These are phyloP conservation scores for Drepana falcataria DNA, from an alignment of 2,888 invertebrate genomes.

Conservation along the genomic window DNA sequence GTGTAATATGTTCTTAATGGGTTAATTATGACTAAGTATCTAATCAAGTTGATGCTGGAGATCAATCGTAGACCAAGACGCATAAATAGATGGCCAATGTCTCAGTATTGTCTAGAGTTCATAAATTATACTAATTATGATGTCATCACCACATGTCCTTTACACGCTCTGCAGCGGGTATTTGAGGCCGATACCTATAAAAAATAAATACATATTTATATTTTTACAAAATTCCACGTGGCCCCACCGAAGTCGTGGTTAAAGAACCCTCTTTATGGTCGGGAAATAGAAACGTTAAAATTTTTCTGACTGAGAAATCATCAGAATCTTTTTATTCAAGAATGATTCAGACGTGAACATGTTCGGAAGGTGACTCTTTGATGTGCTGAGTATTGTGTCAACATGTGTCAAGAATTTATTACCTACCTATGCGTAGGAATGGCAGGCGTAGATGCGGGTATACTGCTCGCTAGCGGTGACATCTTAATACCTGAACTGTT, in stretches of 20 bases:
- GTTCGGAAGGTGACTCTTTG: too few species aligned
- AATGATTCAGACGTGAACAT: too few species aligned
- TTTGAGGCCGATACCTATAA: slow-evolving; percentile 69
- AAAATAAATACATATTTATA: slow-evolving; percentile 3
- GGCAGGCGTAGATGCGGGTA: slow-evolving; percentile 32
- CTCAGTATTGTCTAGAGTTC: slow-evolving; percentile 12
- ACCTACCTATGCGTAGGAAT: slow-evolving; percentile 60
- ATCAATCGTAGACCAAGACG: slow-evolving; percentile 15
- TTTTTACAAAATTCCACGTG: too few species aligned
- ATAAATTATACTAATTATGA: slow-evolving; percentile 22
- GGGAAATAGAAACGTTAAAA: too few species aligned
- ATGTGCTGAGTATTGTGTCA: too few species aligned
- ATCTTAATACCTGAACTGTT: slow-evolving; percentile 75
- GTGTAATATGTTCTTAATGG: background rate
- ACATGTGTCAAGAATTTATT: too few species aligned
- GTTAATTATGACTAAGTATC: slow-evolving; percentile 1
- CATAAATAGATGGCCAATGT: slow-evolving; percentile 13
- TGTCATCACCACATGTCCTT: slow-evolving; percentile 77
- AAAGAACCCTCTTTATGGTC: too few species aligned
- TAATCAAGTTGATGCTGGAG: slow-evolving; percentile 9
- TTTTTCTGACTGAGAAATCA: too few species aligned
- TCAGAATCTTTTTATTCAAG: too few species aligned
- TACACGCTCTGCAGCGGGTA: slow-evolving; percentile 70
- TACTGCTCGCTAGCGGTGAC: slow-evolving; percentile 60
- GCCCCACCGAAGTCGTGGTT: too few species aligned